Conservation (phyloP, 2,888 invertebrate genomes). For the Leucoptera coffeella region DNA sequence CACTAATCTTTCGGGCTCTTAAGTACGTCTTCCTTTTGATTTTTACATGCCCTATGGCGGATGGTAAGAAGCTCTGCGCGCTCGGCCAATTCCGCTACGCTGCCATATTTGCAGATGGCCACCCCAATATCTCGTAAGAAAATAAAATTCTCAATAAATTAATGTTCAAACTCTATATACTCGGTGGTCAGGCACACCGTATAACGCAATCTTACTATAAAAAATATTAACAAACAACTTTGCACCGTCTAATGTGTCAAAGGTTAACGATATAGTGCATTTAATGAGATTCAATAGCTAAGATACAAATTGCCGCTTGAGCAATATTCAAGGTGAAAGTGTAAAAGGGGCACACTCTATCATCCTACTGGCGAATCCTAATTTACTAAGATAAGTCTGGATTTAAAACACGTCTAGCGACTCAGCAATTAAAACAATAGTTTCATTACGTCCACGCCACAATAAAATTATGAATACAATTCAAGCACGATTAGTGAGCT, state of each 20-base stretch:
- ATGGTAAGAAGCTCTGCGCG: too few species aligned
- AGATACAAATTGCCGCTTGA: slow-evolving; percentile 42
- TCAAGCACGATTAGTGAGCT: slow-evolving; percentile 23
- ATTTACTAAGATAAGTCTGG: too few species aligned
- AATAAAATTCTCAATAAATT: slow-evolving; percentile 54
- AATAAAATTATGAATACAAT: slow-evolving; percentile 31
- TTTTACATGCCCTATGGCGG: too few species aligned
- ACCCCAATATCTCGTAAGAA: slow-evolving; percentile 42
- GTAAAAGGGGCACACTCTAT: slow-evolving; percentile 39
- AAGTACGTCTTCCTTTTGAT: too few species aligned
- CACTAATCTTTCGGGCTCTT: too few species aligned
- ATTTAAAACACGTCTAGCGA: slow-evolving; percentile 36
- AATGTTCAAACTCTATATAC: slow-evolving; percentile 48
- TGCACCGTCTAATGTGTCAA: slow-evolving; percentile 34
- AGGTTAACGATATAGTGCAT: slow-evolving; percentile 27
- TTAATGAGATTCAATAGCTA: slow-evolving; percentile 48
- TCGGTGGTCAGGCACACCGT: slow-evolving; percentile 42
- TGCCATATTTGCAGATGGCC: slow-evolving; percentile 52
- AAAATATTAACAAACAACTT: slow-evolving; percentile 50
- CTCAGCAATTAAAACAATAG: slow-evolving; percentile 44
- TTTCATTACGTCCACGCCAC: too few species aligned
- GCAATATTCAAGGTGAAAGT: slow-evolving; percentile 36
- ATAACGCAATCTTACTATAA: slow-evolving; percentile 53
- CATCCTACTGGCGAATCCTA: too few species aligned
- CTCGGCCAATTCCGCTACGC: too few species aligned